Evolutionary conservation across 2,888 invertebrate species (phyloP).

Genomic region (Phortica okadai): DNA sequence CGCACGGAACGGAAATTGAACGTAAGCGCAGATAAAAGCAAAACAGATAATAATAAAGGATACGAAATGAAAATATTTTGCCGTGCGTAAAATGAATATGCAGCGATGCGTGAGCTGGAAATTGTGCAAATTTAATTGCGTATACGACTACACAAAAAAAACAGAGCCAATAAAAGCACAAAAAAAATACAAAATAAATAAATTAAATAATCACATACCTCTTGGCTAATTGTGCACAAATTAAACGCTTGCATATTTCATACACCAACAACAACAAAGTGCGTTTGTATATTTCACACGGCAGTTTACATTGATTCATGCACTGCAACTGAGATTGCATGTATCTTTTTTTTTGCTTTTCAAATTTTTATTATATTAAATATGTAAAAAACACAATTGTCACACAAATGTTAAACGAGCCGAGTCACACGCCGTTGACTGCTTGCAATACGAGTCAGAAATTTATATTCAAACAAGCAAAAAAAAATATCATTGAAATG

Average conservation of each 20-base stretch:
- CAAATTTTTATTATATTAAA: no score
- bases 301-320: no score
- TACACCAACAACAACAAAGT: no score
- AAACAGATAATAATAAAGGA: conserved; percentile 60
- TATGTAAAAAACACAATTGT: no score
- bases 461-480: conserved; percentile 15
- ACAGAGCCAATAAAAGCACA: conserved; percentile 28
- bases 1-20: conserved; percentile 62
- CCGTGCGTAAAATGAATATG: neutral
- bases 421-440: no score
- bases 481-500: conserved; percentile 39
- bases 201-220: conserved; percentile 31
- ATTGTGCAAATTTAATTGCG: neutral
- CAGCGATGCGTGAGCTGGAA: neutral
- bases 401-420: no score
- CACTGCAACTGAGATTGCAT: no score
- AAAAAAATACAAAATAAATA: conserved; percentile 27
- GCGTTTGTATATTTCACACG: no score
- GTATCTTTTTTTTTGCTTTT: no score
- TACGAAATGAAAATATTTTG: conserved; percentile 34
- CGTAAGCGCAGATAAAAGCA: conserved; percentile 41
- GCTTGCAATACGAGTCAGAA: no score
- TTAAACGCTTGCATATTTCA: no score
- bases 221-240: neutral
- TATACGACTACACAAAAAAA: no score